Percentiles rank a stretch among this genome's conserved stretches.
phyloP scores from a whole-genome alignment of 37 sponge, comb jelly and placozoan species.

The Diacarnus erythraeanus region DNA sequence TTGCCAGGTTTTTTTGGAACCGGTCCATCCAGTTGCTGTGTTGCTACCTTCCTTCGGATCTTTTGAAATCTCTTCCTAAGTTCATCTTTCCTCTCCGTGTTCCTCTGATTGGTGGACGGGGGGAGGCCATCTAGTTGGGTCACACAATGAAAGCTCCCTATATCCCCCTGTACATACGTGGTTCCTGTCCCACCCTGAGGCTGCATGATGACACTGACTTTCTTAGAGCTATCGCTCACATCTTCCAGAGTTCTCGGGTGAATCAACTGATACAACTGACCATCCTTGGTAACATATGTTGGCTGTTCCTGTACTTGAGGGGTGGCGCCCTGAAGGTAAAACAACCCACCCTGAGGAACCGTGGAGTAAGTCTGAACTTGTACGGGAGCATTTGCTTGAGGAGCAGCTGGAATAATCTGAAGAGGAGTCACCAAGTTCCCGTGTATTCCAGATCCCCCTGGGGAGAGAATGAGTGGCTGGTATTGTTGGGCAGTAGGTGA shows the following conservation, averaged over 20 bases:
- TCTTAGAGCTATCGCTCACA: conserved; percentile 24
- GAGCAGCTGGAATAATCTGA: conserved; percentile 12
- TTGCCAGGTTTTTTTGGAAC: too few species aligned
- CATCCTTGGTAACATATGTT: conserved; percentile 9
- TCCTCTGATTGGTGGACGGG: neutral
- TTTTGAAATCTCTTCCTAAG: conserved; percentile 12
- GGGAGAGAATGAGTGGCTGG: neutral
- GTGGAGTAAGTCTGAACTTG: conserved; percentile 7
- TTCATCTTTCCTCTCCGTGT: neutral
- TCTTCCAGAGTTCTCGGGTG: neutral
- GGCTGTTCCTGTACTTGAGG: neutral
- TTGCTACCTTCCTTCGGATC: neutral
- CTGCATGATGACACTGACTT: conserved; percentile 60
- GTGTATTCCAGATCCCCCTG: neutral
- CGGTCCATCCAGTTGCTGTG: neutral
- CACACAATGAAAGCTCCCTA: conserved; percentile 33
- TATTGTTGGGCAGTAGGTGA: neutral
- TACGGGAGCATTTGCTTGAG: neutral
- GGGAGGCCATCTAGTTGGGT: conserved; percentile 56
- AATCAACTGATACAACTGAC: conserved; percentile 30
- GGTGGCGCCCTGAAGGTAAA: conserved; percentile 31
- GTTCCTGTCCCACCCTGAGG: conserved; percentile 5
- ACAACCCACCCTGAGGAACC: conserved; percentile 17
- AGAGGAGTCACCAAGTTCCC: conserved; percentile 32
- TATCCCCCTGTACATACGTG: conserved; percentile 1